phyloP scores from a whole-genome alignment of 2,888 invertebrate species.

The Proisotoma minuta region DNA sequence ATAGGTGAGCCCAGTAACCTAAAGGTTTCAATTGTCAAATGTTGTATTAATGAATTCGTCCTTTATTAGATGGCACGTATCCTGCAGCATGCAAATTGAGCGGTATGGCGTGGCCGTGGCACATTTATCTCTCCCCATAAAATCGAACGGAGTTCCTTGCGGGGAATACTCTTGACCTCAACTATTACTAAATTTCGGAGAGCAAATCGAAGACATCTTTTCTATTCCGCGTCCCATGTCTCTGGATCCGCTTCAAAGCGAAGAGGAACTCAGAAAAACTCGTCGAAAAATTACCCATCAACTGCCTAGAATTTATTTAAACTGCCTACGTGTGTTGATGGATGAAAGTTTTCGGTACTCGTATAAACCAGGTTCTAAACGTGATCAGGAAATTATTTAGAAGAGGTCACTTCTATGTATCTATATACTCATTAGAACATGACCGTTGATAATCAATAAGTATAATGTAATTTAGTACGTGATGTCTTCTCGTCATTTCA shows the following conservation, averaged over 20 bases:
- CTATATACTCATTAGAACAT: too few species aligned
- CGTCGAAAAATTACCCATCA: constrained; percentile 19
- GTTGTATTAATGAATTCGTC: neutral
- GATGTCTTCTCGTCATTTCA: too few species aligned
- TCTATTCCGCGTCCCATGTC: constrained; percentile 13
- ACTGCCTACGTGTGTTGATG: constrained; percentile 34
- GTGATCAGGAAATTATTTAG: too few species aligned
- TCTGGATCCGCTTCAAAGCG: neutral
- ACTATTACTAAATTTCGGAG: constrained; percentile 42
- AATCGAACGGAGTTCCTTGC: constrained; percentile 33
- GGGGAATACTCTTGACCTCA: constrained; percentile 47
- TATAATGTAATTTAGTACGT: too few species aligned
- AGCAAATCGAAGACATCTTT: constrained; percentile 41
- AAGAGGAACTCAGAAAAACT: neutral
- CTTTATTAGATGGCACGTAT: constrained; percentile 48
- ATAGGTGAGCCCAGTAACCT: constrained; percentile 37
- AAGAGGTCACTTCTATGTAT: too few species aligned
- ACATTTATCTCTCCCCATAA: constrained; percentile 47
- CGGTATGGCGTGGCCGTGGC: constrained; percentile 48
- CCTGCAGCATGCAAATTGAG: constrained; percentile 48
- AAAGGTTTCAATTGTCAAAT: too few species aligned
- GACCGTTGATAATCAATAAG: too few species aligned
- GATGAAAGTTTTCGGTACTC: constrained; percentile 30
- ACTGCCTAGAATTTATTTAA: constrained; percentile 31
- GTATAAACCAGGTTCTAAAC: constrained; percentile 2